These are phyloP conservation scores for roundworm (Caenorhabditis elegans) DNA, from an alignment of 1,140 invertebrate species.

Conservation along the genomic window DNA sequence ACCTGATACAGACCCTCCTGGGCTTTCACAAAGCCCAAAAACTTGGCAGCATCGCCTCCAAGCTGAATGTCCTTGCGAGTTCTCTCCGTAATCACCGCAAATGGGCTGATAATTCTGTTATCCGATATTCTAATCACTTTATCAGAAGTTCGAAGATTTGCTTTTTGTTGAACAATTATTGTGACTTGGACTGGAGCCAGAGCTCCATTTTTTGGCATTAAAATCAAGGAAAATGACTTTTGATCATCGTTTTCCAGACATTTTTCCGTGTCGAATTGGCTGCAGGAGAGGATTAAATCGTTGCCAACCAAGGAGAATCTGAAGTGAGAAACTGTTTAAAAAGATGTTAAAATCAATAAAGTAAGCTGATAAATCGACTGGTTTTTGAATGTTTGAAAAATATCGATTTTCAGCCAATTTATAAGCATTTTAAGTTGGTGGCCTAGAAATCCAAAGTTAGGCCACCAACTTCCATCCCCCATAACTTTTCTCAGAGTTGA, in stretches of 20 bases:
- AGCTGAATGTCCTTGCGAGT: background rate
- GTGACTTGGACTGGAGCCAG: background rate
- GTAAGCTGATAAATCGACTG: no score
- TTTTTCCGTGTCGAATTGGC: constrained; percentile 23
- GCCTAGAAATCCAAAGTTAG: background rate
- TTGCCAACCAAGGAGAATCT: constrained; percentile 32
- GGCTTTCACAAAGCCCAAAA: background rate
- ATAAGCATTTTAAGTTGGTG: no score
- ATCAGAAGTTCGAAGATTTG: constrained; percentile 11
- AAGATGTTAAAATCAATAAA: background rate
- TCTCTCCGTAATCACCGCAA: background rate
- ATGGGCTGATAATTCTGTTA: constrained; percentile 2
- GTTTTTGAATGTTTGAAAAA: no score
- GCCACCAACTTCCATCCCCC: no score
- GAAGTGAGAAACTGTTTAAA: background rate
- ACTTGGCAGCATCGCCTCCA: constrained; percentile 31
- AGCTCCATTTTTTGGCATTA: constrained; percentile 1
- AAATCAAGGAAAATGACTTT: background rate
- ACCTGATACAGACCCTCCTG: constrained; percentile 34
- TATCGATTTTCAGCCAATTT: no score
- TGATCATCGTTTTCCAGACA: background rate
- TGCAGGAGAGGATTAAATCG: constrained; percentile 20
- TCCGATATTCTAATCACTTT: constrained; percentile 12
- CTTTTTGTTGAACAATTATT: constrained; percentile 10
- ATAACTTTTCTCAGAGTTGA: no score